These are phyloP conservation scores for Lochmaea crataegi DNA, from an alignment of 2,888 invertebrate genomes.

Conservation along the genomic window DNA sequence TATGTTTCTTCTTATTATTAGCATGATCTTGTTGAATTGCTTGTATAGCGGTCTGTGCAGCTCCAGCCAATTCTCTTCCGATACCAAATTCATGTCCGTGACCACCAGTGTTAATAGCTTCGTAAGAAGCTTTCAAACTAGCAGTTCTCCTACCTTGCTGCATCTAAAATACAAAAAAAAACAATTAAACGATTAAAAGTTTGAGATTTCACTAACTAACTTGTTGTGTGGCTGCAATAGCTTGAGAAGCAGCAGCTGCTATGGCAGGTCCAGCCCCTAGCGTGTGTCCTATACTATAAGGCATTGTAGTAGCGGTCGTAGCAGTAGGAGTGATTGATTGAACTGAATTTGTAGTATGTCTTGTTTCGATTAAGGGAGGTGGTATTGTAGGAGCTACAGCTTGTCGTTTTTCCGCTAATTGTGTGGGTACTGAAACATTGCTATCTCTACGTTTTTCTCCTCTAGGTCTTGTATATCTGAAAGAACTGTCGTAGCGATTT, in stretches of 20 bases:
- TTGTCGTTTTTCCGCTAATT: constrained; percentile 67
- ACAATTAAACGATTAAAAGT: neutral
- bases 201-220: constrained; percentile 59
- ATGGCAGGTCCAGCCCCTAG: constrained; percentile 88
- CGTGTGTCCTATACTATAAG: constrained; percentile 82
- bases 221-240: constrained; percentile 95
- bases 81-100: constrained; percentile 76
- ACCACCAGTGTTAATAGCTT: constrained; percentile 80
- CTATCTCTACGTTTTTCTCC: constrained; percentile 83
- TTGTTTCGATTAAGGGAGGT: constrained; percentile 55
- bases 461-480: constrained; percentile 65
- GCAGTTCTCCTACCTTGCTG: constrained; percentile 94
- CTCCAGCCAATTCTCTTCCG: constrained; percentile 77
- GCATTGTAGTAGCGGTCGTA: constrained; percentile 65
- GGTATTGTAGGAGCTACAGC: constrained; percentile 49
- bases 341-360: constrained; percentile 50
- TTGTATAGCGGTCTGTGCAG: constrained; percentile 79
- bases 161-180: constrained; percentile 71
- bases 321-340: constrained; percentile 46
- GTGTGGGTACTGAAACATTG: constrained; percentile 64
- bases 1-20: constrained; percentile 74
- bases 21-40: constrained; percentile 72
- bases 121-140: constrained; percentile 94
- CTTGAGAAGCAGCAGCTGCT: constrained; percentile 94
- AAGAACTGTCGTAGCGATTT: constrained; percentile 72